Evolutionary conservation across 1,140 invertebrate genomes (phyloP), one percentile per base, ranked within the genome.

Genomic region (Drosophila arizonae): DNA sequence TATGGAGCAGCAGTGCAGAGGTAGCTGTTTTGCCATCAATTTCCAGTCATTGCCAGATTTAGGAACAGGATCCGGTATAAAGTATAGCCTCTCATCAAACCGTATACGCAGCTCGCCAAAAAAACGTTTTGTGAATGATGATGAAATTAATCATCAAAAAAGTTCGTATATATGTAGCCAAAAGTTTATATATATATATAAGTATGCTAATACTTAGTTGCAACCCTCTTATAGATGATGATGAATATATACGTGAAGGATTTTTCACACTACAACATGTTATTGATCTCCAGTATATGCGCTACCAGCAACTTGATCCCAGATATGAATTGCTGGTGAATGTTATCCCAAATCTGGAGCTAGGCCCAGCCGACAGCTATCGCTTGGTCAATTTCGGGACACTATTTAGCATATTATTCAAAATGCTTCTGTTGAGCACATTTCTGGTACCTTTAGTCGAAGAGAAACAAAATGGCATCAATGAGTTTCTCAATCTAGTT

Each of bases 381-480:
- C 74, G 79, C 6, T 48, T 91, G 13, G 68, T 58, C 5, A 65
- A 75, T 39, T 90, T 87, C 24, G 90, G 89, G 6, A 71, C 76
- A 28, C 26, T 91, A 4, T 84, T 74, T 28, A 73, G 74, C 46
- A 50, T 91, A 39, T 45, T 91, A 4, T 87, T 90, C 17, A 77
- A 50, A 54, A 64, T 90, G 1, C 26, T 90, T 8, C n/a, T 91
- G 51, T 56, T 91, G 5, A 78, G 74, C 26, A 91, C 88, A 9
- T 89, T 91, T 61, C 61, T 91, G 4, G 85, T 90, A 21, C 90
- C 90, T 3, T 68, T 90, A 43, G 91, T 92, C 0, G 91, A 92
- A 63, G 91, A 92, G 65, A 92, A 92, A 48, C 88, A 90, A 54
- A 85, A 90, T 72, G 91, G 91, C 1, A 39, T 91, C 0, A 90